Conservation (phyloP, 2,113 vertebrate species). For the Actenoides hombroni region DNA sequence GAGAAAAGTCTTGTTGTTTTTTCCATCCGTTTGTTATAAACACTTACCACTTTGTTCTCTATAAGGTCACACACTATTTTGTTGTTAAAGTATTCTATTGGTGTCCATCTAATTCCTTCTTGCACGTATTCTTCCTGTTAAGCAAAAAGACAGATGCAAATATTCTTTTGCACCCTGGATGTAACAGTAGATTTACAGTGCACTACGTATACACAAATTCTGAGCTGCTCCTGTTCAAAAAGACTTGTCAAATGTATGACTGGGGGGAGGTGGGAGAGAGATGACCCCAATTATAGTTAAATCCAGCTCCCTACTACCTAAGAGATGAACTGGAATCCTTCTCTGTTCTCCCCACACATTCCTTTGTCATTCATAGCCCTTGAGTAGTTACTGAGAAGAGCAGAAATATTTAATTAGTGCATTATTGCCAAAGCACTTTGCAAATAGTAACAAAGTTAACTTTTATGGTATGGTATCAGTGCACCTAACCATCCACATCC, state of each 20-base stretch:
- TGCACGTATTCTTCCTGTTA: constrained; percentile 92
- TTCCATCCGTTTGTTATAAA: background rate
- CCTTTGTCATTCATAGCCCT: background rate
- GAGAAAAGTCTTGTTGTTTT: background rate
- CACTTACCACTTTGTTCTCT: constrained; percentile 91
- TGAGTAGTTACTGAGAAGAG: background rate
- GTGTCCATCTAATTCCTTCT: constrained; percentile 92
- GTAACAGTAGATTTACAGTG: background rate
- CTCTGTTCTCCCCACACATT: background rate
- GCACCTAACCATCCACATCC: background rate
- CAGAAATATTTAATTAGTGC: background rate
- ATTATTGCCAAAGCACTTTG: background rate
- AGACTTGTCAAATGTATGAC: background rate
- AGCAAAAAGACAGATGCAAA: constrained; percentile 6
- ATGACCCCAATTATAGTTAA: background rate
- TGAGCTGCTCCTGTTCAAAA: background rate
- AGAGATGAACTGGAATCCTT: background rate
- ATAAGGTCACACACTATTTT: constrained; percentile 97
- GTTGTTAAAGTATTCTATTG: constrained; percentile 95
- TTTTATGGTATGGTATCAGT: background rate
- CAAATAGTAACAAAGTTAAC: background rate
- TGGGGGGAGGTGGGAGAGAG: background rate
- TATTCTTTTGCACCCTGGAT: background rate
- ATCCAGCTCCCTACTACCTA: background rate
- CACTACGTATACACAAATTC: background rate